Conservation (phyloP, 1,140 invertebrate species). For the Bombus pascuorum region DNA sequence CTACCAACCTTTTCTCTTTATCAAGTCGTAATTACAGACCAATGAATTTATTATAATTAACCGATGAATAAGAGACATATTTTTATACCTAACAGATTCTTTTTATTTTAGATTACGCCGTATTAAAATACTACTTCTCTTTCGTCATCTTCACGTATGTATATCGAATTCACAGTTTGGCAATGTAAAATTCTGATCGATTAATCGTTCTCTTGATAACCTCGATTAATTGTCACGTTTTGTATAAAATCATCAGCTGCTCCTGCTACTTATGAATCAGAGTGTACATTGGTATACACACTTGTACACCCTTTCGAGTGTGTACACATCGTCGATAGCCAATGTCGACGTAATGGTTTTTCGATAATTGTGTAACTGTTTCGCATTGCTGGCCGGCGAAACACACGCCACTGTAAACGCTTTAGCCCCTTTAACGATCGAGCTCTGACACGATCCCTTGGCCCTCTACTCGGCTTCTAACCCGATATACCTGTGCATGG, state of each 20-base stretch:
- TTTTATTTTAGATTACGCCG: too few species aligned
- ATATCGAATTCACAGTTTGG: too few species aligned
- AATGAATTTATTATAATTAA: too few species aligned
- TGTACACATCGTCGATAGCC: slow-evolving; percentile 43
- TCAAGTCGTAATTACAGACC: too few species aligned
- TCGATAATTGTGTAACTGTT: slow-evolving; percentile 71
- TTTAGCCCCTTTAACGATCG: slow-evolving; percentile 63
- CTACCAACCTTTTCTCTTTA: too few species aligned
- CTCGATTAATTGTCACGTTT: not conserved
- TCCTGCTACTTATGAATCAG: not conserved
- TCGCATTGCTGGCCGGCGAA: slow-evolving; percentile 66
- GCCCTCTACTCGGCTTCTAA: not conserved
- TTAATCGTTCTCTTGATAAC: too few species aligned
- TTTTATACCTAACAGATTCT: too few species aligned
- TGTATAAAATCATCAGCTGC: not conserved
- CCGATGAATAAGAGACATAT: too few species aligned
- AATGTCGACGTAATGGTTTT: slow-evolving; percentile 68
- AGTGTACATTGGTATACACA: not conserved
- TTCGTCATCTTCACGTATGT: too few species aligned
- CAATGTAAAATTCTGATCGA: too few species aligned
- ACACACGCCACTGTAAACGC: slow-evolving; percentile 59
- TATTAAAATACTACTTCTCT: too few species aligned
- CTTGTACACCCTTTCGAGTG: not conserved
- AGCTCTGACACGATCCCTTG: slow-evolving; percentile 31
- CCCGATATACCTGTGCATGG: slow-evolving; percentile 30